phyloP scores from a whole-genome alignment of 2,888 invertebrate genomes.

The Creontiades dilutus region DNA sequence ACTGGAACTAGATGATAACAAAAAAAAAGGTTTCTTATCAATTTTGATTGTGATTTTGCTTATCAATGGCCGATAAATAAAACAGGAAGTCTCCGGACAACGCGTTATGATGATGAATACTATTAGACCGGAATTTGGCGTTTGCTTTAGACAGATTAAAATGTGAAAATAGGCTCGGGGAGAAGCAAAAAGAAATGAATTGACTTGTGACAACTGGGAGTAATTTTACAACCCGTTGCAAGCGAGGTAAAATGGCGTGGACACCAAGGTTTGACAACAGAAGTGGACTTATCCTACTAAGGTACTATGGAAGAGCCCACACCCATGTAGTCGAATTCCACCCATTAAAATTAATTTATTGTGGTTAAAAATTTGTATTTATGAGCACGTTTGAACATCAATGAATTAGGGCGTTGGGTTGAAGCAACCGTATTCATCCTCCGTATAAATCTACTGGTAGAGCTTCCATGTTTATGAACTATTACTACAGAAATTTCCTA shows the following conservation, averaged over 20 bases:
- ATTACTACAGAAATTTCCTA: too few species aligned
- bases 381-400: too few species aligned
- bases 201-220: conserved; percentile 4
- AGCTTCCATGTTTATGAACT: too few species aligned
- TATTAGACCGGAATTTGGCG: not conserved
- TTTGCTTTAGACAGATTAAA: not conserved
- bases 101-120: not conserved
- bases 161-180: not conserved
- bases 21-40: conserved; percentile 50
- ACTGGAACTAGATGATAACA: conserved; percentile 47
- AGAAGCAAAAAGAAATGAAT: not conserved
- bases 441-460: too few species aligned
- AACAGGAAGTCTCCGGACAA: not conserved
- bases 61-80: conserved; percentile 40
- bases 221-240: not conserved
- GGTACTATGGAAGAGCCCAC: too few species aligned
- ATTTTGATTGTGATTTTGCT: conserved; percentile 36
- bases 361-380: too few species aligned
- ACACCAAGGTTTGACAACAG: not conserved
- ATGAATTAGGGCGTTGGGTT: too few species aligned
- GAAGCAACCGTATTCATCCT: too few species aligned
- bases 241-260: not conserved
- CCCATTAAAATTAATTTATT: too few species aligned
- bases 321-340: too few species aligned
- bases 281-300: not conserved